Conservation (phyloP, 2,113 vertebrate genomes). For the Forbesichthys papilliferus region DNA sequence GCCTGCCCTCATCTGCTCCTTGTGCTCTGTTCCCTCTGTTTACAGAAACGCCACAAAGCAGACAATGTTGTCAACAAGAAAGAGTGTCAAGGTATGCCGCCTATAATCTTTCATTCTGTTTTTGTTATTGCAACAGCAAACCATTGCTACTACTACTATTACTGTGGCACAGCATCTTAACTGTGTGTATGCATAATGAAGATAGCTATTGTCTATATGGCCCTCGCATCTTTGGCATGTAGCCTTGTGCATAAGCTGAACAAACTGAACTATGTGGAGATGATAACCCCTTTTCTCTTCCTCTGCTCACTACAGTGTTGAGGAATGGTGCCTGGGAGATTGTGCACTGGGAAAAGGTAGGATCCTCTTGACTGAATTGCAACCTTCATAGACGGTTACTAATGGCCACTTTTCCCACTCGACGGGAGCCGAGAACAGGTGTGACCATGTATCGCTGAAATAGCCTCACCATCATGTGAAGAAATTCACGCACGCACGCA, state of each 20-base stretch:
- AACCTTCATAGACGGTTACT: neutral
- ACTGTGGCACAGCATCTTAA: neutral
- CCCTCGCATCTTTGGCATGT: neutral
- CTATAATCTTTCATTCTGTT: neutral
- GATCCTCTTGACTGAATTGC: constrained; percentile 16
- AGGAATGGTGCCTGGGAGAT: constrained; percentile 98
- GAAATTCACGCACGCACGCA: constrained; percentile 14
- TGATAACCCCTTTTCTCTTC: neutral
- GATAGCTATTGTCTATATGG: too few relatives aligned
- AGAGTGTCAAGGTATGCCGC: constrained; percentile 89
- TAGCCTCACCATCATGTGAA: constrained; percentile 6
- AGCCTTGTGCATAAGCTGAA: neutral
- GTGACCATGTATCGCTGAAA: neutral
- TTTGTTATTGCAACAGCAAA: neutral
- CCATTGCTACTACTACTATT: neutral
- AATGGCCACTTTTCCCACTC: neutral
- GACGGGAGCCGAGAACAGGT: constrained; percentile 1
- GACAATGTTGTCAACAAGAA: constrained; percentile 95
- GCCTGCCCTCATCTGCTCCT: neutral
- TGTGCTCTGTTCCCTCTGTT: constrained; percentile 39
- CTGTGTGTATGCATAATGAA: neutral
- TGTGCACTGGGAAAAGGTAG: constrained; percentile 99
- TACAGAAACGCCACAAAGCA: constrained; percentile 96
- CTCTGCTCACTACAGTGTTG: constrained; percentile 77
- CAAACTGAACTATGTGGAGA: neutral